Base-by-base conservation (phyloP, 2,113 vertebrate genomes). In the Grammomys dolichurus region DNA sequence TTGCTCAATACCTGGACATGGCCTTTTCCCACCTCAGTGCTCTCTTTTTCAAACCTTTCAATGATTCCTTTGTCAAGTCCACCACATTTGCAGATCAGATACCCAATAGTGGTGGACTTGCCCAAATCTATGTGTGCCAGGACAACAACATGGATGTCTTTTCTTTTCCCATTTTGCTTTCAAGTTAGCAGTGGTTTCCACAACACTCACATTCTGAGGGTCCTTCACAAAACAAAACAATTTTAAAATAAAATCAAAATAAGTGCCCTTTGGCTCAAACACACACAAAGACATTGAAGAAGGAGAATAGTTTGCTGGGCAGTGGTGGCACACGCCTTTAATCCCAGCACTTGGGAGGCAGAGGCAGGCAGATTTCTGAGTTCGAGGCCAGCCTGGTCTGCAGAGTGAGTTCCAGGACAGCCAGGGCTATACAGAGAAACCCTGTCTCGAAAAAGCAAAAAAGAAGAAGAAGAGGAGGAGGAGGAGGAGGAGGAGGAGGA, bases 301-400 rank as follows among this genome's bases (percentile, higher is more conserved):
- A 77, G 87, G 93, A 86, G 28, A 82, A 54, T 54, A 87, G 75
- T 95, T 94, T 40, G 40, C 40, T 40, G 40, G 40, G 40, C 40
- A 40, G 40, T 40, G 40, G 40, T 40, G 40, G 40, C 40, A 40
- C 40, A 40, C 40, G 40, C 40, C 40, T 40, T 40, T 40, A 40
- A 40, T 40, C 40, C 40, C 40, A 40, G 40, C 40, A 40, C 40
- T 40, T 40, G 40, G 40, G 40, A 40, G 40, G 40, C 40, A 40
- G 40, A 40, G 40, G 40, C 40, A 40, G 40, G 40, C 40, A 40
- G 40, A 40, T 40, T 40, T 40, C 40, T 40, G 40, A 40, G 40
- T 40, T 40, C 40, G 40, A 40, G 40, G 40, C 40, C 40, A 40
- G 40, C 40, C 40, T 40, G 40, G 40, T 40, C 40, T 40, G 40